Percentiles rank a stretch among this genome's conserved stretches.
Conservation (phyloP, 1,140 invertebrate species). For the Lepidotrigona ventralis region DNA sequence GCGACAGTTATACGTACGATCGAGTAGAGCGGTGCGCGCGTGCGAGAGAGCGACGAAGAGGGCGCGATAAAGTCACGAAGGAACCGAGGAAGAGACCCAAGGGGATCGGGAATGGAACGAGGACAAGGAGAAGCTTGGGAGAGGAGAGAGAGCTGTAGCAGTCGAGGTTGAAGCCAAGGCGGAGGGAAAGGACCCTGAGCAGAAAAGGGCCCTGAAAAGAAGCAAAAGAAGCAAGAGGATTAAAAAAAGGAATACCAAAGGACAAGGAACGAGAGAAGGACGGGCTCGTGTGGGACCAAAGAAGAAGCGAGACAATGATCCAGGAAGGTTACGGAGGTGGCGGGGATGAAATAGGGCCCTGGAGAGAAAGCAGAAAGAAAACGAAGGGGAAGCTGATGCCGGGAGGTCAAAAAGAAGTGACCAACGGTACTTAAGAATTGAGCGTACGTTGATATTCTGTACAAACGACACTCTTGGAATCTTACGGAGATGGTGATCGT, state of each 20-base stretch:
- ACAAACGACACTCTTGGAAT: no score
- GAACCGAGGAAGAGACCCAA: neutral
- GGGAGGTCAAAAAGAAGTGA: slow-evolving; percentile 3
- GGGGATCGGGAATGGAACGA: neutral
- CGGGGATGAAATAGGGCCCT: slow-evolving; percentile 9
- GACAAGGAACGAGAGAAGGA: neutral
- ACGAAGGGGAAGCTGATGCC: neutral
- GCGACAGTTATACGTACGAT: slow-evolving; percentile 47
- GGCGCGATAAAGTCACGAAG: neutral
- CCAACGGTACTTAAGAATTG: neutral
- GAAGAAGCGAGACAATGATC: slow-evolving; percentile 20
- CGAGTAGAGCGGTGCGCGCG: neutral
- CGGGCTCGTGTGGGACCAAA: slow-evolving; percentile 18
- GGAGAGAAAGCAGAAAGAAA: neutral
- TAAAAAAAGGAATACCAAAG: slow-evolving; percentile 8
- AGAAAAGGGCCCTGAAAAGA: neutral
- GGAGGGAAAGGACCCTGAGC: neutral
- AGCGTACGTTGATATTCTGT: neutral
- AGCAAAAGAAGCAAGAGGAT: neutral
- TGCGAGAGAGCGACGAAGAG: slow-evolving; percentile 32
- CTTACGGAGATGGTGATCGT: no score
- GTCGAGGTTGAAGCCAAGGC: neutral
- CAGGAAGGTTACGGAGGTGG: neutral
- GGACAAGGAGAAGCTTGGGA: neutral
- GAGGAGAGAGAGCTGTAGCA: slow-evolving; percentile 16